Base-by-base conservation (phyloP, 2,797 vertebrate genomes). In the Danio albolineatus region DNA sequence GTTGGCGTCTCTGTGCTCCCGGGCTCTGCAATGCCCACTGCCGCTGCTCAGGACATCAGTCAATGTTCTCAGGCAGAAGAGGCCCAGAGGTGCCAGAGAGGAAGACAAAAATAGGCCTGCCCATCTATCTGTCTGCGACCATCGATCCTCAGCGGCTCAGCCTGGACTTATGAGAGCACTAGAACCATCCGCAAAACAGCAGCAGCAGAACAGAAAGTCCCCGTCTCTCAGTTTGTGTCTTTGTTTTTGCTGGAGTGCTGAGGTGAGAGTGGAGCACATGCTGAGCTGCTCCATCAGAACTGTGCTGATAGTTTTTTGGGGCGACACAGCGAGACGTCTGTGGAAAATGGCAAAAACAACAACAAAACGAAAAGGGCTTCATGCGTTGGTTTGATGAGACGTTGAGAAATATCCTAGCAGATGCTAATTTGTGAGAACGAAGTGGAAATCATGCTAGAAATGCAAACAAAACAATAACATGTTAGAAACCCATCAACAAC, bases 31-130 rank as follows among this genome's bases (percentile, higher is more conserved):
- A 46, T 53, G 73, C 54, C 65, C 41, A 14, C 28, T 49, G 44
- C 51, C n/a, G 7, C 60, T 43, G 53, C 77, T 67, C 61, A 43
- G 77, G 36, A 70, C 77, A 71, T n/a, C 78, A 76, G 46, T 81
- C 43, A 76, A 64, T 59, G 76, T 84, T 73, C 71, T 78, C 80
- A 81, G 77, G 71, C 77, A 85, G 75, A 72, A 82, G 71, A 57
- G 62, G 66, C 61, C 79, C 76, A 59, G 62, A 78, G 66, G 67
- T 79, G 21, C 39, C 49, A 75, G 60, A 64, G 49, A 49, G 19
- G 2, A 65, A 44, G 70, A 81, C 84, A 78, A 78, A 85, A 87
- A 87, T 86, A 87, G 84, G 60, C 69, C 60, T 79, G 67, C 73
- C 66, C 59, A 43, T 72, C 76, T 75, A 62, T 82, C 74, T 76